Conservation (phyloP, 2,113 vertebrate species). For the Ailuropoda melanoleuca region DNA sequence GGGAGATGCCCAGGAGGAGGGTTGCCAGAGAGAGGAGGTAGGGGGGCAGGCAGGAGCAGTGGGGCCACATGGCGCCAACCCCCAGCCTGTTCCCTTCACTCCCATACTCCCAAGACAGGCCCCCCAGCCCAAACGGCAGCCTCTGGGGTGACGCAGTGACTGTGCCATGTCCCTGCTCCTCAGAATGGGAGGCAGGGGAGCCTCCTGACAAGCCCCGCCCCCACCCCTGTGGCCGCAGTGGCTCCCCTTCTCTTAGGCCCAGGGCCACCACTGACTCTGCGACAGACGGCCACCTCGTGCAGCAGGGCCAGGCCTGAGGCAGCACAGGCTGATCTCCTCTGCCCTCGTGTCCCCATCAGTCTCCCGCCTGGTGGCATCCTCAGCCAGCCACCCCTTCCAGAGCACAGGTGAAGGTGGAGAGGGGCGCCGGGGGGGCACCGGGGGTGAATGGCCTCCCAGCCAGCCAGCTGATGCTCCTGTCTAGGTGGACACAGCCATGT, state of each 20-base stretch:
- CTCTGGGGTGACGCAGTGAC: accelerated
- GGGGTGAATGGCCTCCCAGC: neutral
- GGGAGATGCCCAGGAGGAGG: neutral
- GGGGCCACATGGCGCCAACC: accelerated
- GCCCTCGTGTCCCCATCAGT: neutral
- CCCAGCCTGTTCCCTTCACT: neutral
- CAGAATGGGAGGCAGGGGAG: neutral
- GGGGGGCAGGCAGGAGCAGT: accelerated
- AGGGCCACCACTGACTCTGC: neutral
- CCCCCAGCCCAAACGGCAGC: neutral
- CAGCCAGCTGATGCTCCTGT: neutral
- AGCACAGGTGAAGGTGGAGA: neutral
- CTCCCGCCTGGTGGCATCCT: too few species aligned
- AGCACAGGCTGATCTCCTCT: neutral
- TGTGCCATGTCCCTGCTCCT: neutral
- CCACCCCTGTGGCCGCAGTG: accelerated
- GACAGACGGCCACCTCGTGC: neutral
- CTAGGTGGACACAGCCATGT: too few species aligned
- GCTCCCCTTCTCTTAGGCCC: neutral
- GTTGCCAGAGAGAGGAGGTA: neutral
- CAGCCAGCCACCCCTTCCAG: neutral
- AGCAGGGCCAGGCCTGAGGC: neutral
- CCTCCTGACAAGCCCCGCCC: neutral
- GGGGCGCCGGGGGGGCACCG: neutral
- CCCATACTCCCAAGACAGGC: accelerated